Evolutionary conservation across 2,888 invertebrate genomes (phyloP).

Genomic region (Aspidiotus rigidus): DNA sequence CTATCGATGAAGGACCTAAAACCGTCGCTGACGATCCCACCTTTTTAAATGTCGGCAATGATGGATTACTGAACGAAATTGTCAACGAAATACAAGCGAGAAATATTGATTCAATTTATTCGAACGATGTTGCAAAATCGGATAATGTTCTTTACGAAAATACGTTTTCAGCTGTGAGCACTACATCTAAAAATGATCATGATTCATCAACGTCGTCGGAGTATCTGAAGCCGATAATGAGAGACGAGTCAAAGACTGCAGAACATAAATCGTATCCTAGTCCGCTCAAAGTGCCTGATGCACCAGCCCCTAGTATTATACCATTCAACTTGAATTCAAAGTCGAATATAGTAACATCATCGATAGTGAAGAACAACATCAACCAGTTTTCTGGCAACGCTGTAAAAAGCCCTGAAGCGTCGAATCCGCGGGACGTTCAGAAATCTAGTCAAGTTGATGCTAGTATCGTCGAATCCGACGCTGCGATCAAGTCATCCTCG

Average conservation of each 20-base stretch:
- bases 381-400: background rate
- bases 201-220: slow-evolving; percentile 49
- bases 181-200: slow-evolving; percentile 39
- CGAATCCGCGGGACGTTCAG: background rate
- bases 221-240: slow-evolving; percentile 45
- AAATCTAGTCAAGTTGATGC: background rate
- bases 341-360: background rate
- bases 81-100: slow-evolving; percentile 78
- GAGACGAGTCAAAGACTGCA: slow-evolving; percentile 40
- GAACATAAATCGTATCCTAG: slow-evolving; percentile 13
- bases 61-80: slow-evolving; percentile 71
- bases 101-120: slow-evolving; percentile 79
- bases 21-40: slow-evolving; percentile 41
- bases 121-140: slow-evolving; percentile 47
- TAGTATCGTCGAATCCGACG: too few species aligned
- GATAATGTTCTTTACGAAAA: slow-evolving; percentile 40
- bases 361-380: background rate
- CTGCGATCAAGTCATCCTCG: background rate
- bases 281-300: slow-evolving; percentile 20
- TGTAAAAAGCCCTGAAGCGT: background rate
- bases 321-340: slow-evolving; percentile 10
- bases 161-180: slow-evolving; percentile 39
- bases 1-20: slow-evolving; percentile 46
- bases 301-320: slow-evolving; percentile 10
- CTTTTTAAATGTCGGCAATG: slow-evolving; percentile 27